A percentile compares a stretch with the other conserved stretches of the same genome.
phyloP scores from a whole-genome alignment of 2,113 vertebrate genomes.

The Oreochromis tanganicae region DNA sequence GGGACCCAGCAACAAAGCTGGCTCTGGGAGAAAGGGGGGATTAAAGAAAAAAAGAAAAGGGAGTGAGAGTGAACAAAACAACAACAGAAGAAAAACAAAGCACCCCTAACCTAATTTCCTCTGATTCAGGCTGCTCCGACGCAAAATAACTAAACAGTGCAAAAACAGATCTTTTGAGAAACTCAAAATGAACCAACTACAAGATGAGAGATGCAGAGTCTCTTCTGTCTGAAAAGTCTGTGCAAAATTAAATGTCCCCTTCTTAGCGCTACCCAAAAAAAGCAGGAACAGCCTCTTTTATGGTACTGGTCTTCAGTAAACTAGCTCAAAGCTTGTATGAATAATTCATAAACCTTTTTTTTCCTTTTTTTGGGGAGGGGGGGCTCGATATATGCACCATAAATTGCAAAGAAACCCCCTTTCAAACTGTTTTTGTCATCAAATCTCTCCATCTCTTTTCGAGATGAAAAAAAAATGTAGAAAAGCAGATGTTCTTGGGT shows the following conservation, averaged over 20 bases:
- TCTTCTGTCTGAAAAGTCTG: not conserved
- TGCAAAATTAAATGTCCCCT: conserved; percentile 3
- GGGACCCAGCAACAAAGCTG: conserved; percentile 66
- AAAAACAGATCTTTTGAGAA: conserved; percentile 34
- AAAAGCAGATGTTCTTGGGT: conserved; percentile 45
- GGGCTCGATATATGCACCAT: conserved; percentile 37
- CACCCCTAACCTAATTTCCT: conserved; percentile 66
- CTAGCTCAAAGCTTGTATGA: conserved; percentile 62
- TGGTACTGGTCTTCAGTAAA: conserved; percentile 33
- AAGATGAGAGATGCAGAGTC: conserved; percentile 27
- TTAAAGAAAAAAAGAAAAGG: conserved; percentile 40
- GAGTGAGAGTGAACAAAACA: conserved; percentile 54
- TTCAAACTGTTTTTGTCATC: conserved; percentile 43
- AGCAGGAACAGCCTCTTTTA: conserved; percentile 22
- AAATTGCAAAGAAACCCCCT: conserved; percentile 1
- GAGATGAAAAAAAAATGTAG: conserved; percentile 18
- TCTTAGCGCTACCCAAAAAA: not conserved
- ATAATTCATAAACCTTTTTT: conserved; percentile 62
- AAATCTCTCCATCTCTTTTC: conserved; percentile 51
- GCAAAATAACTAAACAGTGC: conserved; percentile 59
- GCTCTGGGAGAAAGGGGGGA: conserved; percentile 52
- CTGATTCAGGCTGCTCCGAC: conserved; percentile 42
- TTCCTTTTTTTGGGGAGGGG: not conserved
- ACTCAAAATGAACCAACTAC: conserved; percentile 18
- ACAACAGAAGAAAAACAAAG: conserved; percentile 57